Base-by-base conservation (phyloP, 1,140 invertebrate species). In the Phymorhynchus buccinoides region DNA sequence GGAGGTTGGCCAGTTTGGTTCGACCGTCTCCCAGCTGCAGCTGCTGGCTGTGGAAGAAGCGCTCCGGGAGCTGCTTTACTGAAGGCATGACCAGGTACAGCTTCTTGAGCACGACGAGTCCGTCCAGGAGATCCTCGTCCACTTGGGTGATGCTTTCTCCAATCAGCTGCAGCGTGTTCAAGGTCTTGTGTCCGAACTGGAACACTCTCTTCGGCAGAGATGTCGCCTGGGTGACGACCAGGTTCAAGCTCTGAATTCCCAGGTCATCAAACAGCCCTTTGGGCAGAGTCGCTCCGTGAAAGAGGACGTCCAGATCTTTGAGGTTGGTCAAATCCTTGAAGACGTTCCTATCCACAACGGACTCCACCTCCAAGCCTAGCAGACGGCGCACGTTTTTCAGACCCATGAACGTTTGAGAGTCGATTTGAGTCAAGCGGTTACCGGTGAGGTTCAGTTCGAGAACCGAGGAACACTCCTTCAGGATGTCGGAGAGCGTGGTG, bases 361-460 rank as follows among this genome's bases (percentile, higher is more conserved):
- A 68, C 30, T 56, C 30, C 30, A 73, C 75, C 39, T 86, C 80
- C 9, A 86, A 80, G 44, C 85, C 85, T 35, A 81, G 75, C 52
- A 86, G 18, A 32, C 80, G 44, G 27, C 75, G 75, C 22, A 86
- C 35, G 35, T 83, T 83, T 7, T 86, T 35, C n/a, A 86, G n/a
- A 52, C 81, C 80, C 32, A 68, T 37, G 42, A 84, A 83, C 9
- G 85, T 79, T 39, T 39, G 62, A 35, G 44, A 37, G 7, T 77
- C 75, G 14, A 86, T 22, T 22, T 79, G 71, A 80, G 27, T 16
- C 32, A 86, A 41, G 52, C 75, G 78, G 82, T 83, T 86, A 1
- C 85, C 85, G 35, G 81, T 83, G 30, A 86, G 73, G 52, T 86
- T 78, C 39, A 86, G 41, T 35, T 83, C 73, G 22, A 56, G 82